Conservation (phyloP, 2,113 vertebrate species). For the Polypterus senegalus region DNA sequence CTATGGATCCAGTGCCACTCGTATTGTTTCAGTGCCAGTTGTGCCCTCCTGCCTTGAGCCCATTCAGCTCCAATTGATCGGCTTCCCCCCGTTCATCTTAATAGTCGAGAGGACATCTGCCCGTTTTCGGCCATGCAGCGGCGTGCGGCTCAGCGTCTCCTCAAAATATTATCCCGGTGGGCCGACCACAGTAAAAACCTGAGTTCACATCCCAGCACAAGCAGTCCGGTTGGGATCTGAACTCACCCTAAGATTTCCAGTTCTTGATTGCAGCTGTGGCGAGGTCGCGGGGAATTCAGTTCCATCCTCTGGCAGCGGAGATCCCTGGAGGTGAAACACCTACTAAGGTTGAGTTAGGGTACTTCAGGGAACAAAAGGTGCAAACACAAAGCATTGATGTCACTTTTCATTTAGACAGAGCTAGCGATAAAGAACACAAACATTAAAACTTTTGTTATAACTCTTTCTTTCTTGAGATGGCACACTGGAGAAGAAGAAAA, state of each 20-base stretch:
- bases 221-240: slow-evolving; percentile 38
- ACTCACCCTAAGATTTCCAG: slow-evolving; percentile 34
- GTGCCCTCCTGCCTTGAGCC: neutral
- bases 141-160: neutral
- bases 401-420: no score
- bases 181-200: slow-evolving; percentile 19
- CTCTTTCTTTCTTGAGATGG: no score
- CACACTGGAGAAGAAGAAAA: no score
- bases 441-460: no score
- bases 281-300: slow-evolving; percentile 26
- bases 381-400: no score
- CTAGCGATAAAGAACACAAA: no score
- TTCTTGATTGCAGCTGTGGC: slow-evolving; percentile 36
- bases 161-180: slow-evolving; percentile 18
- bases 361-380: slow-evolving; percentile 18
- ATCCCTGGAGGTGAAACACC: slow-evolving; percentile 42
- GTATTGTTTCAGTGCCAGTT: neutral
- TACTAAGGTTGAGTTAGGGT: slow-evolving; percentile 32
- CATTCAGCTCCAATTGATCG: neutral
- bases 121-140: no score
- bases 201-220: slow-evolving; percentile 39
- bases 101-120: no score
- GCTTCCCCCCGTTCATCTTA: no score
- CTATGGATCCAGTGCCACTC: neutral
- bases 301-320: slow-evolving; percentile 32